Percentiles rank a stretch among this genome's conserved stretches.
These are phyloP conservation scores for Chironex yamaguchii DNA, from an alignment of 30 jellyfish, hydroid and myxozoan species.

Conservation along the genomic window DNA sequence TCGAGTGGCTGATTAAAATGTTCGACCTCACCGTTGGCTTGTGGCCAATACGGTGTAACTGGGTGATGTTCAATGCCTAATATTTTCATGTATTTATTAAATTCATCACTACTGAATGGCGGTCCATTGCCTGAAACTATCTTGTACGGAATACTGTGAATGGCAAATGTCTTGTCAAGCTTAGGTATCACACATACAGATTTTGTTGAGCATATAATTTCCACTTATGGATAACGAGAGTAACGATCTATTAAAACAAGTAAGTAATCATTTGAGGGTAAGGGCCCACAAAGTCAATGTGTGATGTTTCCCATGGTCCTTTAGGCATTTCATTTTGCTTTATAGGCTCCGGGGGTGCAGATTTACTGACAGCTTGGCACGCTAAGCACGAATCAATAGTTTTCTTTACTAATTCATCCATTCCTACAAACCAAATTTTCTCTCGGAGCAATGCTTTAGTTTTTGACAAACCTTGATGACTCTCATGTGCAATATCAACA, in stretches of 20 bases:
- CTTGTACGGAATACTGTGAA: slow-evolving; percentile 28
- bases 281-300: slow-evolving; percentile 43
- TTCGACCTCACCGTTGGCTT: slow-evolving; percentile 61
- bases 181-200: slow-evolving; percentile 30
- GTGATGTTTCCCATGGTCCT: slow-evolving; percentile 28
- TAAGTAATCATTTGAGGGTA: slow-evolving; percentile 33
- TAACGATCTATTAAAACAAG: slow-evolving; percentile 12
- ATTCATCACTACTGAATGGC: slow-evolving; percentile 26
- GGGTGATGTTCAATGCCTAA: slow-evolving; percentile 22
- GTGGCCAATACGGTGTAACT: slow-evolving; percentile 46
- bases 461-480: slow-evolving; percentile 62
- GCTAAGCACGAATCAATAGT: slow-evolving; percentile 14
- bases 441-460: slow-evolving; percentile 40
- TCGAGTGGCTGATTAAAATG: slow-evolving; percentile 33
- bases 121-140: slow-evolving; percentile 54
- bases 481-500: slow-evolving; percentile 46
- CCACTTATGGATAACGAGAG: slow-evolving; percentile 24
- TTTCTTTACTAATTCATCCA: slow-evolving; percentile 38
- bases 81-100: slow-evolving; percentile 4
- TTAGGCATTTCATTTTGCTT: slow-evolving; percentile 4
- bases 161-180: slow-evolving; percentile 30
- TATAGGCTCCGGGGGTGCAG: slow-evolving; percentile 43
- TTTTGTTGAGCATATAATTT: slow-evolving; percentile 22
- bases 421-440: slow-evolving; percentile 39
- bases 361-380: too few relatives aligned